Evolutionary conservation across 2,797 vertebrate species (phyloP).

Genomic region (Buceros bicornis): DNA sequence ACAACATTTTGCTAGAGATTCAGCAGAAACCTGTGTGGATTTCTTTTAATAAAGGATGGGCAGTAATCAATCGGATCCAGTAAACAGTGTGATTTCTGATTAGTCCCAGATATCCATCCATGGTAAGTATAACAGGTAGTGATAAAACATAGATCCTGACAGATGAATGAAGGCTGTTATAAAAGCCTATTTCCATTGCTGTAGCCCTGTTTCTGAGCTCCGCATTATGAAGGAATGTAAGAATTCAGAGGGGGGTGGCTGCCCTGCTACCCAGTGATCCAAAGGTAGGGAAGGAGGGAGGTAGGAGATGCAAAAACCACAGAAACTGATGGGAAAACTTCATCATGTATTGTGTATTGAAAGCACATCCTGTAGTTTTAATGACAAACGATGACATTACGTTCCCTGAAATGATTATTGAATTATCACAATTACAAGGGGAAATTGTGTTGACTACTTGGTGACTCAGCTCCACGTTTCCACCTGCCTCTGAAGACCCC

Average conservation of each 20-base stretch:
- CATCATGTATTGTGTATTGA: not conserved
- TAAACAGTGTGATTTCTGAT: not conserved
- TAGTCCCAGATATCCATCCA: not conserved
- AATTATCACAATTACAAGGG: not conserved
- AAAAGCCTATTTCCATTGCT: not conserved
- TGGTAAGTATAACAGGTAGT: not conserved
- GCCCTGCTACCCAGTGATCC: not conserved
- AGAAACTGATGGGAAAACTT: not conserved
- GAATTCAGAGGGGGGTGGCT: not conserved
- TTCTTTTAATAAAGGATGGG: not conserved
- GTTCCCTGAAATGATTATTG: not conserved
- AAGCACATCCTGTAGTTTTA: not conserved
- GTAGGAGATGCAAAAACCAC: not conserved
- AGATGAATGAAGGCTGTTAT: not conserved
- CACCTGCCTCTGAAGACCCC: not conserved
- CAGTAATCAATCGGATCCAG: not conserved
- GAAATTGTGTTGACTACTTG: not conserved
- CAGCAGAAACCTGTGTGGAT: conserved; percentile 3
- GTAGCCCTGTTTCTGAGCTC: not conserved
- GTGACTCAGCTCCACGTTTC: not conserved
- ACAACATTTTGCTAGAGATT: conserved; percentile 19
- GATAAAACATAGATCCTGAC: not conserved
- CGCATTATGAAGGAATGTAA: not conserved
- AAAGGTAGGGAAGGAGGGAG: not conserved
- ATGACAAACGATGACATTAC: not conserved